phyloP scores from a whole-genome alignment of 2,888 invertebrate species.

The Drosophila meridionalis region DNA sequence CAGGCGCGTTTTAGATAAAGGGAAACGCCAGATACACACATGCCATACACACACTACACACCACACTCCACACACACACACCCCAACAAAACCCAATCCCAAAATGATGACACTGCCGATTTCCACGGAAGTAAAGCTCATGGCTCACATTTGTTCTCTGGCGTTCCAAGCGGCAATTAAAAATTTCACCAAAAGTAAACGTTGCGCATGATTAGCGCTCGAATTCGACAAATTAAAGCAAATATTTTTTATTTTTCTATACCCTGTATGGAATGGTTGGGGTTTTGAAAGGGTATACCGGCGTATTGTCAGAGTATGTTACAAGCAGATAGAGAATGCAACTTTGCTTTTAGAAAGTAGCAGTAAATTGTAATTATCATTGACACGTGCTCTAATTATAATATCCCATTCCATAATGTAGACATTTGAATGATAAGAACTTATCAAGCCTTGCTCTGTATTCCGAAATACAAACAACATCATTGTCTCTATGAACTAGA shows the following conservation, averaged over 20 bases:
- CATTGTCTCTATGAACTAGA: not conserved
- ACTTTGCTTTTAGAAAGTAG: not conserved
- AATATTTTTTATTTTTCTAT: constrained; percentile 25
- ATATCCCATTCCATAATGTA: not conserved
- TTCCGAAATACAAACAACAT: not conserved
- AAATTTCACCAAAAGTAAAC: constrained; percentile 69
- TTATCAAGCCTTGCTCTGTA: not conserved
- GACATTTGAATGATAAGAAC: not conserved
- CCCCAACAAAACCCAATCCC: constrained; percentile 40
- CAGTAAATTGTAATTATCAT: not conserved
- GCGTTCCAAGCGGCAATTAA: constrained; percentile 65
- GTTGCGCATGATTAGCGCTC: constrained; percentile 78
- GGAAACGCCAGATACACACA: constrained; percentile 41
- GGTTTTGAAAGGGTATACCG: not conserved
- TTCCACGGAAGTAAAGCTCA: constrained; percentile 54
- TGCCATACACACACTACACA: constrained; percentile 2
- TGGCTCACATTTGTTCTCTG: constrained; percentile 38
- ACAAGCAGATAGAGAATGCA: not conserved
- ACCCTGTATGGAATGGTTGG: constrained; percentile 20
- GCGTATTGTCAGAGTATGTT: not conserved
- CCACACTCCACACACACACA: constrained; percentile 38
- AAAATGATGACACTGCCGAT: constrained; percentile 66
- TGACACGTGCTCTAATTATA: not conserved
- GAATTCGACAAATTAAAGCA: constrained; percentile 51
- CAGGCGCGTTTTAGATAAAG: constrained; percentile 73